Conservation (phyloP, 1,140 invertebrate species). For the Drosophila baimaii region DNA sequence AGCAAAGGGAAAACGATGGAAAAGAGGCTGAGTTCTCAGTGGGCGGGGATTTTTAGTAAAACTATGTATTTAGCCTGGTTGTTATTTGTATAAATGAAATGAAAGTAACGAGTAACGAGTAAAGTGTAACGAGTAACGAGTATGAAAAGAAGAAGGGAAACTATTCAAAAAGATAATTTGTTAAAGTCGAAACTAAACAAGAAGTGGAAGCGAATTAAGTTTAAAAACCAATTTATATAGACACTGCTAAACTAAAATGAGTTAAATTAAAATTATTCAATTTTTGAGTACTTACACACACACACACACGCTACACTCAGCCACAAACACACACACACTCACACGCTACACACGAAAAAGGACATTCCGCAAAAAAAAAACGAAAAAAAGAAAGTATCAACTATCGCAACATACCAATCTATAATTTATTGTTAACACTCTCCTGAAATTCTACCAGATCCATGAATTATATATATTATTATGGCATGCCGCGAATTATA, state of each 20-base stretch:
- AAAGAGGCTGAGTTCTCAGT: slow-evolving; percentile 32
- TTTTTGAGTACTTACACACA: slow-evolving; percentile 57
- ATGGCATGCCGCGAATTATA: slow-evolving; percentile 6
- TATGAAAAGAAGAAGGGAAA: not conserved
- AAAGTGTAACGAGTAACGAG: no score
- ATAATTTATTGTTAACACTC: slow-evolving; percentile 49
- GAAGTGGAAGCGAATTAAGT: slow-evolving; percentile 34
- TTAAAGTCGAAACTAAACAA: slow-evolving; percentile 43
- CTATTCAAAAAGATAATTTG: slow-evolving; percentile 47
- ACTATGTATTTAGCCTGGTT: slow-evolving; percentile 56
- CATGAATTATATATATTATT: slow-evolving; percentile 6
- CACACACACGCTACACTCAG: not conserved
- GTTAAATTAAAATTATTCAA: slow-evolving; percentile 33
- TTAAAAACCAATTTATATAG: slow-evolving; percentile 42
- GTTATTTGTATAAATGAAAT: slow-evolving; percentile 55
- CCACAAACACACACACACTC: no score
- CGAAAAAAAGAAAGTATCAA: slow-evolving; percentile 22
- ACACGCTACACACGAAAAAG: slow-evolving; percentile 41
- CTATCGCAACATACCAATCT: slow-evolving; percentile 53
- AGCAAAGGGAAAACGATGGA: not conserved
- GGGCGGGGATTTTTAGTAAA: slow-evolving; percentile 45
- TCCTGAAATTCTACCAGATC: slow-evolving; percentile 2
- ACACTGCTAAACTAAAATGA: slow-evolving; percentile 42
- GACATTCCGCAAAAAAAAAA: slow-evolving; percentile 58
- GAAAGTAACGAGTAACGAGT: slow-evolving; percentile 35